phyloP scores from a whole-genome alignment of 1,140 invertebrate species.

The Bradysia coprophila region DNA sequence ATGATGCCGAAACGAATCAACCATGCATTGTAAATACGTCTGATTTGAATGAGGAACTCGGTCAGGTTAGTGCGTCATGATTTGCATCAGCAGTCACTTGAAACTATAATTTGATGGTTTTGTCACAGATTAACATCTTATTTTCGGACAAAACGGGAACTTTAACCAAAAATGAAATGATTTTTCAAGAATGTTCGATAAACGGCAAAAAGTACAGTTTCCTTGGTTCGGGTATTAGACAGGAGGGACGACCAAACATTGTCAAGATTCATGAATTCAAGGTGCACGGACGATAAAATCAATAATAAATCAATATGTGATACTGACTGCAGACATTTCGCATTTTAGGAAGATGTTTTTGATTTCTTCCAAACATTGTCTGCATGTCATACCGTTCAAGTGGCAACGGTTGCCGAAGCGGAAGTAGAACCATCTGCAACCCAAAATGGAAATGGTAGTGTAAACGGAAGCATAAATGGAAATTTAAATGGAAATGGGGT shows the following conservation, averaged over 20 bases:
- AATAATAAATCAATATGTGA: neutral
- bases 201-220: conserved; percentile 53
- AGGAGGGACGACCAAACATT: conserved; percentile 28
- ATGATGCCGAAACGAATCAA: conserved; percentile 74
- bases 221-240: conserved; percentile 20
- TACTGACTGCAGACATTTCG: neutral
- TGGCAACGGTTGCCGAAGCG: conserved; percentile 18
- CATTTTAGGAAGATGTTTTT: neutral
- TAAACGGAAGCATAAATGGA: neutral
- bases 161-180: conserved; percentile 93
- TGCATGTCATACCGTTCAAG: conserved; percentile 62
- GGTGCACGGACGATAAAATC: conserved; percentile 8
- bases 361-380: conserved; percentile 51
- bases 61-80: conserved; percentile 38
- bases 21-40: conserved; percentile 93
- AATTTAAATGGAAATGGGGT: neutral
- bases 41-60: conserved; percentile 97
- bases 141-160: conserved; percentile 97
- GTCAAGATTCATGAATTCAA: conserved; percentile 21
- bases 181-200: conserved; percentile 87
- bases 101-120: no score
- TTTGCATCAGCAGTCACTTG: no score
- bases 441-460: neutral
- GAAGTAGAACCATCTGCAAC: conserved; percentile 7
- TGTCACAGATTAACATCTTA: conserved; percentile 76